These are phyloP conservation scores for Phasianus colchicus DNA, from an alignment of 2,113 vertebrate genomes.

Conservation along the genomic window DNA sequence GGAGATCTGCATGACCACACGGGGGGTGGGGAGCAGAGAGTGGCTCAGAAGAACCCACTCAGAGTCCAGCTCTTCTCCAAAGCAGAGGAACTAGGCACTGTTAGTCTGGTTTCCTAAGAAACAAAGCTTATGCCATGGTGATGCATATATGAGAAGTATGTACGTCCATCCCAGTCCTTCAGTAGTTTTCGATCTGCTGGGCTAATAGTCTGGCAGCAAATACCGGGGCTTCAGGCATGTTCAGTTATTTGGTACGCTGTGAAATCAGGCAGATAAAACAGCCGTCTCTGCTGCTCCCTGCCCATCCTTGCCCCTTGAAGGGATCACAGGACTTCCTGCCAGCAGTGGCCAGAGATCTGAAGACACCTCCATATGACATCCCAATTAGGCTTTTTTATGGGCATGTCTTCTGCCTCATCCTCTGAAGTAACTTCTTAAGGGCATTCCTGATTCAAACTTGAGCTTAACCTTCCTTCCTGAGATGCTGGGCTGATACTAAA, in stretches of 20 bases:
- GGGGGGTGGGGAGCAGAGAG: not conserved
- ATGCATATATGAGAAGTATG: not conserved
- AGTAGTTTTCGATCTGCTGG: not conserved
- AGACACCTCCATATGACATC: not conserved
- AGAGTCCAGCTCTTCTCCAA: not conserved
- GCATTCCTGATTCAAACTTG: too few species aligned
- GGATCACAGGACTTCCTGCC: not conserved
- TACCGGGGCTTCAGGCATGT: not conserved
- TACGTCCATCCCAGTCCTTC: not conserved
- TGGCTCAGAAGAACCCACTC: not conserved
- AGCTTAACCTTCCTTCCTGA: not conserved
- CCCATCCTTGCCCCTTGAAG: not conserved
- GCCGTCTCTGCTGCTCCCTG: not conserved
- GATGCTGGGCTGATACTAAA: not conserved
- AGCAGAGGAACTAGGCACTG: not conserved
- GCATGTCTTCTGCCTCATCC: not conserved
- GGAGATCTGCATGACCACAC: not conserved
- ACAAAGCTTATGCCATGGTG: constrained; percentile 46
- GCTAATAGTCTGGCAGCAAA: not conserved
- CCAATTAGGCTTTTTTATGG: accelerated
- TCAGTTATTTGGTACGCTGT: not conserved
- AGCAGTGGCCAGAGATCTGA: not conserved
- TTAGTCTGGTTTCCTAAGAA: constrained; percentile 68
- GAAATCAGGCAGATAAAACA: not conserved
- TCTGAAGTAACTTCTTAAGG: not conserved